Percentiles rank a stretch among this genome's conserved stretches.
These are phyloP conservation scores for Patiria miniata DNA, from an alignment of 35 echinoderm and acorn worm genomes.

Conservation along the genomic window DNA sequence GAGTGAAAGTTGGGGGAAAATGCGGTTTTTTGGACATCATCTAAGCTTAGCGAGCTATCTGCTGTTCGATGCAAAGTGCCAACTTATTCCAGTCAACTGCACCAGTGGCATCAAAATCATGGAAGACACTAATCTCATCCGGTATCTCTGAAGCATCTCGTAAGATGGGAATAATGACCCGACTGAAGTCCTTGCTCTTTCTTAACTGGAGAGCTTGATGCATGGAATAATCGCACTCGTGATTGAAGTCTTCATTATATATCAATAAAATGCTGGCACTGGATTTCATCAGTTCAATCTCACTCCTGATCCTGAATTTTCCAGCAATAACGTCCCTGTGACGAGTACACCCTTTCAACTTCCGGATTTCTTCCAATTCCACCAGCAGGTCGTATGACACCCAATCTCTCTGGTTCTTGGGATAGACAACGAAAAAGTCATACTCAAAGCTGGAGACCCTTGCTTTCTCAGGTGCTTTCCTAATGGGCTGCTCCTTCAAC, in stretches of 20 bases:
- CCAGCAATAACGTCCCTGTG: not conserved
- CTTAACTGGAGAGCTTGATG: not conserved
- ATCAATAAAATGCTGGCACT: constrained; percentile 24
- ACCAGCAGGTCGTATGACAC: constrained; percentile 18
- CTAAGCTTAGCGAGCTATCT: not conserved
- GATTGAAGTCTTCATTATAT: not conserved
- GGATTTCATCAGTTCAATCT: constrained; percentile 5
- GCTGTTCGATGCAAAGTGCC: constrained; percentile 6
- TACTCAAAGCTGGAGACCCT: not conserved
- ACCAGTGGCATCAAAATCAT: not conserved
- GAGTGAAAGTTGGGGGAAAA: too few species aligned
- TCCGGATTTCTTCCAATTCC: constrained; percentile 16
- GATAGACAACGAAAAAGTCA: constrained; percentile 17
- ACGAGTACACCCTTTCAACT: constrained; percentile 17
- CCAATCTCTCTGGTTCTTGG: not conserved
- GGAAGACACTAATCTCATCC: not conserved
- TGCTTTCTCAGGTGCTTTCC: constrained; percentile 15
- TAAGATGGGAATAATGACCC: not conserved
- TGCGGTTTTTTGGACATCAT: too few species aligned
- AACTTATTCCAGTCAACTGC: constrained; percentile 19
- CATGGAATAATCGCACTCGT: not conserved
- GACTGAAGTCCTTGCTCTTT: not conserved
- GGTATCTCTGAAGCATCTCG: not conserved
- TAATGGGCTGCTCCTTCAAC: constrained; percentile 12
- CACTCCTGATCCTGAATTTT: not conserved